phyloP scores from a whole-genome alignment of 1,140 invertebrate species.

The Lanistes nyassanus region DNA sequence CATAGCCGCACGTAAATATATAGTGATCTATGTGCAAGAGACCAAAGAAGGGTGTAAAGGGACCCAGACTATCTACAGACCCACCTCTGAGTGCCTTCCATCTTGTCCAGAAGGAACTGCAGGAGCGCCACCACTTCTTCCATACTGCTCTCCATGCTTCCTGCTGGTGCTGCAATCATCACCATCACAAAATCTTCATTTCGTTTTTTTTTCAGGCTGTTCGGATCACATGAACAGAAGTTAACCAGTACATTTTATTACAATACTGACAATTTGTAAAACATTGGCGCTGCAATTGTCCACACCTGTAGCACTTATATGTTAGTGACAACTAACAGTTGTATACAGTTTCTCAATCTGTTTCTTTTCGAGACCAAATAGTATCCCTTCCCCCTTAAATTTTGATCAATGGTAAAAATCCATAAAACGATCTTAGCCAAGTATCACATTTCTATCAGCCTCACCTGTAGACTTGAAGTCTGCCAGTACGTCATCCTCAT shows the following conservation, averaged over 20 bases:
- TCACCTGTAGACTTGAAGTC: conserved; percentile 58
- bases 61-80: too few species aligned
- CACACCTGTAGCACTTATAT: background rate
- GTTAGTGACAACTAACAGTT: conserved; percentile 26
- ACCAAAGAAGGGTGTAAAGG: too few species aligned
- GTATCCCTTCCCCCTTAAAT: too few species aligned
- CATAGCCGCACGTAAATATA: too few species aligned
- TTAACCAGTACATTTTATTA: too few species aligned
- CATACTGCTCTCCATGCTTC: conserved; percentile 39
- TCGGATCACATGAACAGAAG: too few species aligned
- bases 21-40: too few species aligned
- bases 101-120: conserved; percentile 86
- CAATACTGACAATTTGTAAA: background rate
- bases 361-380: background rate
- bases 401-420: too few species aligned
- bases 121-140: conserved; percentile 88
- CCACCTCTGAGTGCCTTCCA: conserved; percentile 84
- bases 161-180: background rate
- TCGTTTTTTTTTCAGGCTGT: too few species aligned
- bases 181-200: too few species aligned
- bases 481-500: conserved; percentile 51
- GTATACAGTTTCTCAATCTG: background rate
- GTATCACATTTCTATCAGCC: background rate
- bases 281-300: background rate
- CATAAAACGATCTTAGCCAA: too few species aligned